These are phyloP conservation scores for Desmodus rotundus DNA, from an alignment of 2,113 vertebrate genomes.

Conservation along the genomic window DNA sequence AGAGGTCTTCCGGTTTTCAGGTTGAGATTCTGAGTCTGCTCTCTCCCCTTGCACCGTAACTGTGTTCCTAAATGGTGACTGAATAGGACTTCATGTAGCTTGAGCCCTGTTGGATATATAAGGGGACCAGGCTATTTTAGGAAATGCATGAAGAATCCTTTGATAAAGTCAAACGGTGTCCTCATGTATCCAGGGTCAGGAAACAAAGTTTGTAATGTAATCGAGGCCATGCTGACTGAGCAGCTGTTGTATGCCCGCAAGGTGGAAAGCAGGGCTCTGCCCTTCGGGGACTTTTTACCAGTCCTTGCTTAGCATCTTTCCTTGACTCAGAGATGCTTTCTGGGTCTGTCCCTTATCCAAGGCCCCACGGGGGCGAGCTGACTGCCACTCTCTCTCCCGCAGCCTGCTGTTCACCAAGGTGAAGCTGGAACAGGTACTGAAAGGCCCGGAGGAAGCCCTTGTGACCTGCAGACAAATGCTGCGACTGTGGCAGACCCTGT, in stretches of 20 bases:
- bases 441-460: conserved; percentile 90
- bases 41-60: background rate
- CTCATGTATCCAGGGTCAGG: background rate
- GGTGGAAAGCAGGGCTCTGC: background rate
- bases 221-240: background rate
- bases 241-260: background rate
- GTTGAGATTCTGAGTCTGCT: background rate
- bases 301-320: background rate
- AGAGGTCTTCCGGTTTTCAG: background rate
- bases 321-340: background rate
- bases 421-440: conserved; percentile 90
- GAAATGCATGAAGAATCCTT: background rate
- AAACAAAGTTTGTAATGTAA: background rate
- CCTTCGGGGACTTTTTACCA: background rate
- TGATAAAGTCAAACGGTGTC: background rate
- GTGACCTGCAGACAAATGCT: conserved; percentile 94
- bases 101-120: background rate
- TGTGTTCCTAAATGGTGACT: background rate
- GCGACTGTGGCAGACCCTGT: conserved; percentile 89
- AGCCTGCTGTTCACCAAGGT: conserved; percentile 97
- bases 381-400: conserved; percentile 20
- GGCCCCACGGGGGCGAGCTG: accelerated
- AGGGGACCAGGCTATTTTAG: background rate
- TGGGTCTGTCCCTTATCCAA: background rate
- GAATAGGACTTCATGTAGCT: background rate